phyloP scores from a whole-genome alignment of 2,797 vertebrate genomes.

The Lycodopsis pacificus region DNA sequence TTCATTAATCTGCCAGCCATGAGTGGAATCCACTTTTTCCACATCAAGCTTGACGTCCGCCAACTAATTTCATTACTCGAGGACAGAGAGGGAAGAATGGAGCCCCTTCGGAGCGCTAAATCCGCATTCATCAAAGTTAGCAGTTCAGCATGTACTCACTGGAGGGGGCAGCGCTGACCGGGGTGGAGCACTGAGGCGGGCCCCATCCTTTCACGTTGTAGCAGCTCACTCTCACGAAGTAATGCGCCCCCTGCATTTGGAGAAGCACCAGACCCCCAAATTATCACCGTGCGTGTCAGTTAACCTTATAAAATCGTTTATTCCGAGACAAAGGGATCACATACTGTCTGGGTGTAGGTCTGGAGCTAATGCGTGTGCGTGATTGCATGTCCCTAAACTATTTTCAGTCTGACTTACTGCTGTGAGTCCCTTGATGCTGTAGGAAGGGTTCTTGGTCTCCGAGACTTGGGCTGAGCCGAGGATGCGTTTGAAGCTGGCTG shows the following conservation, averaged over 20 bases:
- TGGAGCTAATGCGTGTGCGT: slow-evolving; percentile 22
- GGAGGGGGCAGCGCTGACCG: slow-evolving; percentile 82
- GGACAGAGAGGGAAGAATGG: slow-evolving; percentile 22
- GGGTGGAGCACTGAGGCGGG: slow-evolving; percentile 75
- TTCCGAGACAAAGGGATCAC: slow-evolving; percentile 37
- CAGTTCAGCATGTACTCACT: slow-evolving; percentile 79
- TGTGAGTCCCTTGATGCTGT: slow-evolving; percentile 74
- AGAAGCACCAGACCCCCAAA: slow-evolving; percentile 57
- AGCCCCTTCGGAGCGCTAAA: not conserved
- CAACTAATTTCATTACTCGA: slow-evolving; percentile 41
- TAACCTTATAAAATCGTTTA: slow-evolving; percentile 49
- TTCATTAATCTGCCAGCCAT: slow-evolving; percentile 47
- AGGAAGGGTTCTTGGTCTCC: slow-evolving; percentile 79
- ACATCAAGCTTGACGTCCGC: slow-evolving; percentile 43
- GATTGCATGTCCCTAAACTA: not conserved
- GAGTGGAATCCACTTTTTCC: slow-evolving; percentile 44
- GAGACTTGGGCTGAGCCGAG: slow-evolving; percentile 75
- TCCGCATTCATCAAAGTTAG: slow-evolving; percentile 43
- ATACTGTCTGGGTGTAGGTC: not conserved
- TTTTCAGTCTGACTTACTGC: slow-evolving; percentile 70
- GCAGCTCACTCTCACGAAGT: slow-evolving; percentile 82
- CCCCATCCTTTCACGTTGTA: slow-evolving; percentile 87
- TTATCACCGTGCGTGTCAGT: slow-evolving; percentile 59
- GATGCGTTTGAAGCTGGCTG: slow-evolving; percentile 75
- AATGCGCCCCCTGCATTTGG: slow-evolving; percentile 78